Evolutionary conservation across 2,888 invertebrate genomes (phyloP).

Genomic region (Xanthia icteritia): DNA sequence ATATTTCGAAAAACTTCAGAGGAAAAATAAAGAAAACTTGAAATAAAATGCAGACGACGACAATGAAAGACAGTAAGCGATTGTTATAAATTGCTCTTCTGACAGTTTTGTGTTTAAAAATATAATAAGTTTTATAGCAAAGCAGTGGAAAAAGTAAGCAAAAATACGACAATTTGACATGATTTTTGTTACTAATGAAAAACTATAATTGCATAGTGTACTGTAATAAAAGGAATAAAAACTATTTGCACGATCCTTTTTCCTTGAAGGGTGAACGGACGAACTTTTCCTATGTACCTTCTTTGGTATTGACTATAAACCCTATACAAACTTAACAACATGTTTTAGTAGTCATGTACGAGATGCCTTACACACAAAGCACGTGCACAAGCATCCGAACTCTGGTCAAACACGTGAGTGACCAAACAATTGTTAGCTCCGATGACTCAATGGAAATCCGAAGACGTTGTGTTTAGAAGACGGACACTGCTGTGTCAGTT

Average conservation of each 20-base stretch:
- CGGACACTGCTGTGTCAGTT: not conserved
- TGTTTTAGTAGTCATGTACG: slow-evolving; percentile 26
- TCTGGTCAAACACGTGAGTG: slow-evolving; percentile 39
- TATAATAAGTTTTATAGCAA: slow-evolving; percentile 35
- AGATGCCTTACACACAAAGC: slow-evolving; percentile 35
- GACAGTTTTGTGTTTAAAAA: slow-evolving; percentile 54
- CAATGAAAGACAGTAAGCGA: slow-evolving; percentile 51
- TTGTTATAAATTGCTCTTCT: slow-evolving; percentile 55
- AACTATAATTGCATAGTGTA: slow-evolving; percentile 29
- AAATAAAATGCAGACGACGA: slow-evolving; percentile 53
- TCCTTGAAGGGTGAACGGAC: slow-evolving; percentile 43
- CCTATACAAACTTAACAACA: slow-evolving; percentile 19
- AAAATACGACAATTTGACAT: slow-evolving; percentile 49
- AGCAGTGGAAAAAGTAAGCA: slow-evolving; percentile 26
- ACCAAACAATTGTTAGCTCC: slow-evolving; percentile 42
- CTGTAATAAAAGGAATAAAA: slow-evolving; percentile 41
- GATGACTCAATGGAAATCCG: slow-evolving; percentile 39
- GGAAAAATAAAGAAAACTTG: slow-evolving; percentile 34
- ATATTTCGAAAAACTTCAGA: slow-evolving; percentile 43
- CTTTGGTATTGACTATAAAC: not conserved
- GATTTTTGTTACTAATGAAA: slow-evolving; percentile 50
- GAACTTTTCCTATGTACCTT: not conserved
- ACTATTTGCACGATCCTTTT: slow-evolving; percentile 49
- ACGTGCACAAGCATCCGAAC: slow-evolving; percentile 31
- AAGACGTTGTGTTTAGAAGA: slow-evolving; percentile 22